phyloP scores from a whole-genome alignment of 1,140 invertebrate genomes.

The Phenacoccus solenopsis region DNA sequence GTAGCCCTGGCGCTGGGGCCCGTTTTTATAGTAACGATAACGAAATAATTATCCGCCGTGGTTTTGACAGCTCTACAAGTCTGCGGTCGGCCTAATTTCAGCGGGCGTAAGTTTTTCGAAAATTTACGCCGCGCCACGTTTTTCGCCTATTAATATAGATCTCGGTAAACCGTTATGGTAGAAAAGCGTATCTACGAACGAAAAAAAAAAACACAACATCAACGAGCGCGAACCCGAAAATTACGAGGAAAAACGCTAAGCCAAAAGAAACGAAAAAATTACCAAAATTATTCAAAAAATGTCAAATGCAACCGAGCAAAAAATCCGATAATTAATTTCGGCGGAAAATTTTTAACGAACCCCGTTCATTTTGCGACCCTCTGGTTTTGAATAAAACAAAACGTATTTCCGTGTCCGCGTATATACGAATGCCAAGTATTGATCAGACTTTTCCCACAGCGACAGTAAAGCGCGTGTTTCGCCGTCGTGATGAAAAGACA shows the following conservation, averaged over 20 bases:
- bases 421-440: background rate
- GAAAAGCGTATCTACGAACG: no score
- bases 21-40: background rate
- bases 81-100: background rate
- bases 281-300: slow-evolving; percentile 3
- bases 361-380: background rate
- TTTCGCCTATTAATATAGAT: background rate
- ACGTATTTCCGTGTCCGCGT: background rate
- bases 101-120: background rate
- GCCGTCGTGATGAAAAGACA: background rate
- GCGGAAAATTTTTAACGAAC: background rate
- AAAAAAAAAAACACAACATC: background rate
- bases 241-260: background rate
- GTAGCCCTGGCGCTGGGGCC: no score
- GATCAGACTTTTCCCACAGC: background rate
- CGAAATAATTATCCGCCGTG: background rate
- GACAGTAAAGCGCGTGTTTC: background rate
- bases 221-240: no score
- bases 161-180: background rate
- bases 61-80: background rate
- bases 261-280: background rate
- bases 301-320: background rate
- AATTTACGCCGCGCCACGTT: no score
- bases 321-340: background rate
- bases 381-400: background rate